These are phyloP conservation scores for Tetrapedia diversipes DNA, from an alignment of 2,888 invertebrate genomes.

Conservation along the genomic window DNA sequence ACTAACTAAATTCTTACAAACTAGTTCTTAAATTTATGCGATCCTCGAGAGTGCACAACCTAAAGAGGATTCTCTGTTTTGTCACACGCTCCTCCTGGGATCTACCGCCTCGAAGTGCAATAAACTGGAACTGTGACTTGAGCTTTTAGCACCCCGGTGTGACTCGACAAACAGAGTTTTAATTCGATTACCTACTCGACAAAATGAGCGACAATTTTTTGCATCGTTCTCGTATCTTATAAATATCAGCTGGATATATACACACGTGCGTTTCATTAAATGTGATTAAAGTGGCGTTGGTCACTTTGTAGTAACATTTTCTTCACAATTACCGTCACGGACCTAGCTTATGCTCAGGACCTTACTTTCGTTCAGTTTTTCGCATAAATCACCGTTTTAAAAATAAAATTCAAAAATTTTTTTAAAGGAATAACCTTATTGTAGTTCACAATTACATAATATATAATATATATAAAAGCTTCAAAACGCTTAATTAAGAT, in stretches of 20 bases:
- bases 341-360: too few relatives aligned
- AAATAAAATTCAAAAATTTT: too few relatives aligned
- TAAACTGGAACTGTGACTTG: conserved; percentile 6
- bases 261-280: too few relatives aligned
- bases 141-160: conserved; percentile 10
- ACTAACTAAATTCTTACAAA: conserved; percentile 27
- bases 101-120: conserved; percentile 22
- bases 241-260: not conserved
- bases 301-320: too few relatives aligned
- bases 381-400: too few relatives aligned
- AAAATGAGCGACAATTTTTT: not conserved
- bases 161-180: conserved; percentile 8
- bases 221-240: not conserved
- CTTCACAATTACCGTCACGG: too few relatives aligned
- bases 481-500: too few relatives aligned
- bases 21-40: conserved; percentile 36
- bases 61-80: conserved; percentile 37
- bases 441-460: too few relatives aligned
- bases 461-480: too few relatives aligned
- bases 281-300: too few relatives aligned
- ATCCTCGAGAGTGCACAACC: conserved; percentile 24
- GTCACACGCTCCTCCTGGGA: conserved; percentile 21
- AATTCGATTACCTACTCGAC: not conserved
- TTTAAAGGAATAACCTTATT: too few relatives aligned
- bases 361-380: too few relatives aligned